phyloP scores from a whole-genome alignment of 2,888 invertebrate genomes.

The Heliconius cydno region DNA sequence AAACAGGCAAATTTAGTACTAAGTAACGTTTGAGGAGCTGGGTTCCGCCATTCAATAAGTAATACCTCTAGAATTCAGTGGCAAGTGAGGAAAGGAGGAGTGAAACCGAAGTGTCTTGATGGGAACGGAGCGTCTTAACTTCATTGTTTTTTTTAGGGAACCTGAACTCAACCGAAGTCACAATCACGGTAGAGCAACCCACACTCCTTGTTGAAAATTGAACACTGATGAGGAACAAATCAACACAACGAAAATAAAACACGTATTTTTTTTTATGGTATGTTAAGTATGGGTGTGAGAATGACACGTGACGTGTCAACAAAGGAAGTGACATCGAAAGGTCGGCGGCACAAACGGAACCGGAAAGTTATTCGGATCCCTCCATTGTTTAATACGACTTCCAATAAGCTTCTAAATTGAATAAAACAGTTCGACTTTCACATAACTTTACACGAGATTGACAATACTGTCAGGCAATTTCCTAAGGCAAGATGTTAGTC shows the following conservation, averaged over 20 bases:
- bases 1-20: no score
- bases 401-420: background rate
- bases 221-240: no score
- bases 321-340: background rate
- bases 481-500: background rate
- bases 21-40: no score
- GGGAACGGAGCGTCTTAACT: background rate
- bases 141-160: background rate
- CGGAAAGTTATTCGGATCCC: constrained; percentile 4
- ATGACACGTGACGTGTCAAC: background rate
- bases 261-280: background rate
- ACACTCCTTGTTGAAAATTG: background rate
- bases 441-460: background rate
- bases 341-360: background rate
- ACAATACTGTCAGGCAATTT: background rate
- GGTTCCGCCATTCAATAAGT: no score
- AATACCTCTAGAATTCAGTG: no score
- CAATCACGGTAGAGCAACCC: background rate
- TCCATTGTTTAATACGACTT: background rate
- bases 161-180: background rate
- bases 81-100: no score
- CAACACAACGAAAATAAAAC: background rate
- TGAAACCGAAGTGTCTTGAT: no score
- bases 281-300: background rate
- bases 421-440: constrained; percentile 1